These are phyloP conservation scores for Abscondita cerata DNA, from an alignment of 2,888 invertebrate species.

Conservation along the genomic window DNA sequence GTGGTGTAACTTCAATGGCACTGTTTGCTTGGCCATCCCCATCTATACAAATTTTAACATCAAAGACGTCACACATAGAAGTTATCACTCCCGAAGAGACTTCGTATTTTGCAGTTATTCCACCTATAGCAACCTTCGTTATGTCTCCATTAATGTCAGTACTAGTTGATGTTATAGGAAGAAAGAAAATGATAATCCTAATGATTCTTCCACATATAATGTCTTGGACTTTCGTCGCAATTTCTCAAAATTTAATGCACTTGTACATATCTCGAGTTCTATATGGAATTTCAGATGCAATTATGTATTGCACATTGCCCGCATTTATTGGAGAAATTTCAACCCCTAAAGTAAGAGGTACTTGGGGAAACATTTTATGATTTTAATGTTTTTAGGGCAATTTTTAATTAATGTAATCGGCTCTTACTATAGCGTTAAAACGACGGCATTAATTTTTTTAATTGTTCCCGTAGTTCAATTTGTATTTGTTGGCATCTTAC, in stretches of 20 bases:
- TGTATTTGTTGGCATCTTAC: slow-evolving; percentile 66
- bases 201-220: slow-evolving; percentile 44
- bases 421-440: slow-evolving; percentile 62
- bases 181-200: slow-evolving; percentile 44
- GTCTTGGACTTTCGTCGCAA: slow-evolving; percentile 43
- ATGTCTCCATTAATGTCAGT: slow-evolving; percentile 43
- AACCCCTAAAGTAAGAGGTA: slow-evolving; percentile 46
- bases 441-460: slow-evolving; percentile 64
- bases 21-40: too few relatives aligned
- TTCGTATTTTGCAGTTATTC: slow-evolving; percentile 50
- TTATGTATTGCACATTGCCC: slow-evolving; percentile 46
- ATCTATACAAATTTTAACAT: too few relatives aligned
- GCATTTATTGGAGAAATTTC: slow-evolving; percentile 50
- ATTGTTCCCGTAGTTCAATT: slow-evolving; percentile 65
- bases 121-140: slow-evolving; percentile 45
- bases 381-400: slow-evolving; percentile 43
- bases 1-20: too few relatives aligned
- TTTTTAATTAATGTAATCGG: slow-evolving; percentile 61
- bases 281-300: slow-evolving; percentile 46
- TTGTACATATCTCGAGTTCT: slow-evolving; percentile 48
- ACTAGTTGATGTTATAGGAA: slow-evolving; percentile 45
- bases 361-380: slow-evolving; percentile 46
- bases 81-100: too few relatives aligned
- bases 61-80: too few relatives aligned
- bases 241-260: slow-evolving; percentile 41